phyloP scores from a whole-genome alignment of 2,888 invertebrate species.

The Pseudococcus longispinus region DNA sequence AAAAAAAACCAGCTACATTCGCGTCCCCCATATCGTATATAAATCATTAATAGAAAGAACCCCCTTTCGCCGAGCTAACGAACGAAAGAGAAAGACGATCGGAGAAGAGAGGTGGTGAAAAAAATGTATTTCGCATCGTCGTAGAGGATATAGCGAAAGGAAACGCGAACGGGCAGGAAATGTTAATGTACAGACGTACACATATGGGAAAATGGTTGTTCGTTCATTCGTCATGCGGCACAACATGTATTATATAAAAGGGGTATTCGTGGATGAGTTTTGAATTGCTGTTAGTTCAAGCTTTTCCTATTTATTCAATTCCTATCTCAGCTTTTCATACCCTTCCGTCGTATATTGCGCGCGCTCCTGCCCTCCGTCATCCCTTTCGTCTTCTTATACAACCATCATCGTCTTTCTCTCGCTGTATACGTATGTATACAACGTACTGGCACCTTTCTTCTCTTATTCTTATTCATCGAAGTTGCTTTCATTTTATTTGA shows the following conservation, averaged over 20 bases:
- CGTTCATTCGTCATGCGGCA: constrained; percentile 41
- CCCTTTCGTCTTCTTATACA: not conserved
- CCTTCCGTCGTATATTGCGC: constrained; percentile 1
- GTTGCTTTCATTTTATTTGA: constrained; percentile 35
- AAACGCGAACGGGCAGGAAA: constrained; percentile 43
- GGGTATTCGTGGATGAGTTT: constrained; percentile 44
- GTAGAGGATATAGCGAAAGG: constrained; percentile 37
- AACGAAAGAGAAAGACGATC: not conserved
- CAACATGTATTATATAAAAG: constrained; percentile 27
- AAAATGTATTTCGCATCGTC: constrained; percentile 28
- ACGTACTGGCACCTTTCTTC: not conserved
- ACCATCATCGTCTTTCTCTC: not conserved
- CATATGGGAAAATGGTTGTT: constrained; percentile 44
- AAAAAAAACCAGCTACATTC: not conserved
- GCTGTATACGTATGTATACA: not conserved
- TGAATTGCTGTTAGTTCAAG: constrained; percentile 45
- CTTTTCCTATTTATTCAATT: constrained; percentile 45
- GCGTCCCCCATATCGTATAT: not conserved
- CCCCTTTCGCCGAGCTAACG: not conserved
- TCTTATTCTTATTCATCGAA: constrained; percentile 43
- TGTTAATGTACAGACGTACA: constrained; percentile 44
- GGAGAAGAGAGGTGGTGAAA: not conserved
- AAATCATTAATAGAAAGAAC: constrained; percentile 15
- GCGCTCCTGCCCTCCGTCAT: not conserved
- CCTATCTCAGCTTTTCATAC: constrained; percentile 41